These are phyloP conservation scores for Orchestes rusci DNA, from an alignment of 2,888 invertebrate species.

Conservation along the genomic window DNA sequence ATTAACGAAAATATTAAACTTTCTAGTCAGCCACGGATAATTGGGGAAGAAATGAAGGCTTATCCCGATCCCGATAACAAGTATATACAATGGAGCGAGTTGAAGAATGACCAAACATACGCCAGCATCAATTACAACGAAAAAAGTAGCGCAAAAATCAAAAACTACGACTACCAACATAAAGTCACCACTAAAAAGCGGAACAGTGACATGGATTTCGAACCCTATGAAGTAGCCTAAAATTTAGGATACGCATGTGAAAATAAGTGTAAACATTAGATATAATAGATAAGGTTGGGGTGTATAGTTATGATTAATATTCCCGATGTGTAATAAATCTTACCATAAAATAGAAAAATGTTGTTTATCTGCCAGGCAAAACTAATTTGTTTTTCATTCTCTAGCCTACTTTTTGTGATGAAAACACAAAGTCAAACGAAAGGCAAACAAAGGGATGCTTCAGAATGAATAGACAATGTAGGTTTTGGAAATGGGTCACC, in stretches of 20 bases:
- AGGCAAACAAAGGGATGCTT: no score
- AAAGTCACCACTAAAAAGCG: conserved; percentile 52
- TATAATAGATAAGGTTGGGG: not conserved
- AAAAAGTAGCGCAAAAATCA: conserved; percentile 26
- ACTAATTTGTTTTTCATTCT: no score
- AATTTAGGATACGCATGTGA: not conserved
- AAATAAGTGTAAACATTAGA: not conserved
- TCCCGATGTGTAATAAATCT: no score
- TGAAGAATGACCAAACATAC: conserved; percentile 33
- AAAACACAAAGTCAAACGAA: no score
- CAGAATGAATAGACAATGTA: no score
- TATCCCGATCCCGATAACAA: conserved; percentile 35
- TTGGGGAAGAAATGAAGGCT: conserved; percentile 46
- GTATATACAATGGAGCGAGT: conserved; percentile 33
- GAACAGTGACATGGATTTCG: conserved; percentile 79
- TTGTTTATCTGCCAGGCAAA: no score
- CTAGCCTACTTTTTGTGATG: no score
- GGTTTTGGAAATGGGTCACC: no score
- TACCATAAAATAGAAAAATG: no score
- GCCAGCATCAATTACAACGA: conserved; percentile 30
- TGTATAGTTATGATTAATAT: not conserved
- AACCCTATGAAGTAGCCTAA: conserved; percentile 46
- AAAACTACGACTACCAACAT: conserved; percentile 42
- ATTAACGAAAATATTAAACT: conserved; percentile 37
- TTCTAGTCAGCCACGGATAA: conserved; percentile 44